Base-by-base conservation (phyloP, 2,888 invertebrate genomes). In the Linnaemya vulpina region DNA sequence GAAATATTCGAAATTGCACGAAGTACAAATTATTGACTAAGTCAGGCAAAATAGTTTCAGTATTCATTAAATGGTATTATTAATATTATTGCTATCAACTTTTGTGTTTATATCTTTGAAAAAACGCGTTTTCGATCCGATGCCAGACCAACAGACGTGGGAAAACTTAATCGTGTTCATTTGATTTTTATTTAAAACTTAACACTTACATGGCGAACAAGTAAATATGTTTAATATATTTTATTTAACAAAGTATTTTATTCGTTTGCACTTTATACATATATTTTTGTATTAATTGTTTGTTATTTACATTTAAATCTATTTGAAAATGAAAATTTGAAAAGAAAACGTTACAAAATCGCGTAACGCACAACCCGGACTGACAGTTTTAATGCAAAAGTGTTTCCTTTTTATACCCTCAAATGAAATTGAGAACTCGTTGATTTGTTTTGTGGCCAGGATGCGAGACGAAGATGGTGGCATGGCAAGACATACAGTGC, bases 311-410 rank as follows among this genome's bases (percentile, higher is more conserved):
- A 73, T 73, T 84, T 76, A 65, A 67, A 58, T 43, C n/a, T 70
- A 58, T 49, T 55, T 30, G 60, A 75, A 85, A 75, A 60, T 22
- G 4, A 70, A 82, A 81, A 55, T 82, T 71, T 65, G 15, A 85
- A 85, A 75, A 67, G 49, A 85, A 82, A 82, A 82, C 77, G 82
- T 79, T 85, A 79, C 65, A 67, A 85, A 79, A 82, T 75, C 75
- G 53, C 75, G 82, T 79, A 85, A 85, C 85, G 85, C 85, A 79
- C 85, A 79, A 74, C 71, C 71, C 78, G 78, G 75, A 85, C 85
- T 85, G 85, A 82, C 78, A 75, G 53, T 75, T 55, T 67, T 22
- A 43, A 43, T 75, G 63, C 22, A 62, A 58, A 67, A 43, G 15
- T 70, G 17, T 13, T 20, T 38, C 71, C 82, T 71, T 85, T 84